Conservation (phyloP, 2,888 invertebrate genomes). For the Adelognathus sp. region DNA sequence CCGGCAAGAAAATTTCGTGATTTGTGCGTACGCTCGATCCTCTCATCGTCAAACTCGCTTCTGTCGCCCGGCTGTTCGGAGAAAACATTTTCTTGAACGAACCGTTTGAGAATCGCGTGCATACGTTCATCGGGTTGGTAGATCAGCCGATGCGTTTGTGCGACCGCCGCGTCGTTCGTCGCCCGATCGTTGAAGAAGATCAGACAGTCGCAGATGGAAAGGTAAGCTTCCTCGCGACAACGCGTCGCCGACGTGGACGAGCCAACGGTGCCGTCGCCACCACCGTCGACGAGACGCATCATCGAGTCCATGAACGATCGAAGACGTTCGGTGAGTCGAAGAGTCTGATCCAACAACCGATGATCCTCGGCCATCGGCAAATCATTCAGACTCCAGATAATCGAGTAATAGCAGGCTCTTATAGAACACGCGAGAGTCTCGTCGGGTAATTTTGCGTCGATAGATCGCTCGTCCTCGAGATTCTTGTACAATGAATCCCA, state of each 20-base stretch:
- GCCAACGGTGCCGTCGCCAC: conserved; percentile 91
- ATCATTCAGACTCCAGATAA: conserved; percentile 94
- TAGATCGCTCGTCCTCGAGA: conserved; percentile 84
- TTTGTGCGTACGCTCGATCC: conserved; percentile 98
- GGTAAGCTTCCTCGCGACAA: conserved; percentile 88
- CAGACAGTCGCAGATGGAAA: conserved; percentile 96
- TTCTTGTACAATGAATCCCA: conserved; percentile 93
- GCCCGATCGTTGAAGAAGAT: conserved; percentile 96
- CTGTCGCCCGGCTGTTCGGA: conserved; percentile 95
- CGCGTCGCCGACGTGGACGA: conserved; percentile 69
- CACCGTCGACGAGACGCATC: conserved; percentile 85
- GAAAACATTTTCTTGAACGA: conserved; percentile 97
- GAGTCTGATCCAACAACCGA: conserved; percentile 83
- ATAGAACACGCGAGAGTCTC: conserved; percentile 90
- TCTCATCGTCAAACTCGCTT: conserved; percentile 96
- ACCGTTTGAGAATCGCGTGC: conserved; percentile 92
- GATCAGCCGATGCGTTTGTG: conserved; percentile 85
- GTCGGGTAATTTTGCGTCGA: conserved; percentile 72
- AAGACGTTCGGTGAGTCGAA: conserved; percentile 87
- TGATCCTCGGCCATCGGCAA: conserved; percentile 88
- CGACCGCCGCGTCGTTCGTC: conserved; percentile 81
- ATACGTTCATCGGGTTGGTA: conserved; percentile 91
- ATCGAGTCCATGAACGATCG: conserved; percentile 90
- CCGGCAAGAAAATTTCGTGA: conserved; percentile 97
- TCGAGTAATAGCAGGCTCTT: conserved; percentile 92